Percentiles rank a stretch among this genome's conserved stretches.
Conservation (phyloP, 2,797 vertebrate species). For the Alcedo quadribrachys region DNA sequence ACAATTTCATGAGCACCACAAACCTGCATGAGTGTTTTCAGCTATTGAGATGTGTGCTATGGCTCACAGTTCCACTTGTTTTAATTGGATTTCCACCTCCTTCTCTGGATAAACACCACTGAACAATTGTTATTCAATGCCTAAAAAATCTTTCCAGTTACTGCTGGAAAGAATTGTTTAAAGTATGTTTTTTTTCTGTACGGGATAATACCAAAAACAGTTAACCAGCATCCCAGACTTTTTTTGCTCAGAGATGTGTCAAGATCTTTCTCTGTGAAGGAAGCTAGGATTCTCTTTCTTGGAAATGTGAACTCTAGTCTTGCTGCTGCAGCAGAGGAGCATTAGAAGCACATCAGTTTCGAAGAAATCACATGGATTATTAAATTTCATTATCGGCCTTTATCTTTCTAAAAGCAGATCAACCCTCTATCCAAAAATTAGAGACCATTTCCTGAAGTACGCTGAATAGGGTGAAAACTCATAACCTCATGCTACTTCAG, state of each 20-base stretch:
- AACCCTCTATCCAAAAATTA: neutral
- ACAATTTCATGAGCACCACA: neutral
- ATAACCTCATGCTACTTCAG: neutral
- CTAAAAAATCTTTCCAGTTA: neutral
- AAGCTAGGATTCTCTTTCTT: neutral
- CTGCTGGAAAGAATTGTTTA: neutral
- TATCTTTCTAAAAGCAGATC: neutral
- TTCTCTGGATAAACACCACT: neutral
- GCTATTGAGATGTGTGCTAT: neutral
- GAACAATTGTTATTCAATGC: neutral
- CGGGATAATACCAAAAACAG: neutral
- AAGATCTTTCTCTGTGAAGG: neutral
- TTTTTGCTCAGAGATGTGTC: neutral
- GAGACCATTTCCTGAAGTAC: neutral
- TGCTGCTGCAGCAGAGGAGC: neutral
- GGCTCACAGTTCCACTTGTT: neutral
- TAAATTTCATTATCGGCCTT: neutral
- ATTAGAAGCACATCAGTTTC: neutral
- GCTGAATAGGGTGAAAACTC: neutral
- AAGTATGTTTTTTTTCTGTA: neutral
- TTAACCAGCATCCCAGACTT: neutral
- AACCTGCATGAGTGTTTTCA: neutral
- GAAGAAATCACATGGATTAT: neutral
- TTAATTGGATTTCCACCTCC: neutral
- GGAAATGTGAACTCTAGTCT: neutral